Evolutionary conservation across 2,113 vertebrate genomes (phyloP).

Genomic region (Mormyrus lacerda): DNA sequence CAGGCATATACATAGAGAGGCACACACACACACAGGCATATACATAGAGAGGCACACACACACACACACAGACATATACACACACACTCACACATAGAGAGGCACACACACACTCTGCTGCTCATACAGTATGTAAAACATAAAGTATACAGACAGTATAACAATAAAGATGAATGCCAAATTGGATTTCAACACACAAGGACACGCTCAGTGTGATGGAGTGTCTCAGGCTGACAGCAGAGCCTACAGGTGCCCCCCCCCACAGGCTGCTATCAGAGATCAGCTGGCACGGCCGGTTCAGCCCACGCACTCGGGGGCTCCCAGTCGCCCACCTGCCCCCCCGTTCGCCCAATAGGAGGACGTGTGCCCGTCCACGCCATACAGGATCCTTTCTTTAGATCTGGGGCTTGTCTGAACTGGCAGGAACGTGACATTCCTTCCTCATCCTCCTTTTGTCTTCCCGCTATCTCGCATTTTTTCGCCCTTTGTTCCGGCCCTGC

Average conservation of each 20-base stretch:
- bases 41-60: slow-evolving; percentile 3
- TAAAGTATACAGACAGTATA: background rate
- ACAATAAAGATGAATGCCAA: background rate
- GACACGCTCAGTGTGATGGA: slow-evolving; percentile 25
- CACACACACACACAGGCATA: background rate
- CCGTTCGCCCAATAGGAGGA: background rate
- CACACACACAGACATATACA: background rate
- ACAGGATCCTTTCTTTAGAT: background rate
- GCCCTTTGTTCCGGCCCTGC: slow-evolving; percentile 25
- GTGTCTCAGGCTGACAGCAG: background rate
- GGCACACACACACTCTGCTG: background rate
- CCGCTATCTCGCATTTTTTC: slow-evolving; percentile 9
- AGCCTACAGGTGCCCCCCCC: slow-evolving; percentile 29
- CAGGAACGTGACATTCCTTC: background rate
- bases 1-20: slow-evolving; percentile 1
- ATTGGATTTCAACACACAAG: background rate
- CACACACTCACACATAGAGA: background rate
- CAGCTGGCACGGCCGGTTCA: slow-evolving; percentile 32
- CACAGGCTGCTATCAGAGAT: slow-evolving; percentile 35
- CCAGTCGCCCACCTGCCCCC: too few relatives aligned
- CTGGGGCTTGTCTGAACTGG: background rate
- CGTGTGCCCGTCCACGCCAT: background rate
- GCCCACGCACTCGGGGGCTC: slow-evolving; percentile 13
- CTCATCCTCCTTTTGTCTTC: slow-evolving; percentile 30
- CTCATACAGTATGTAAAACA: background rate